Percentiles rank a stretch among this genome's conserved stretches.
Evolutionary conservation across 2,797 vertebrate species (phyloP).

Genomic region (Enteromius treurensis): DNA sequence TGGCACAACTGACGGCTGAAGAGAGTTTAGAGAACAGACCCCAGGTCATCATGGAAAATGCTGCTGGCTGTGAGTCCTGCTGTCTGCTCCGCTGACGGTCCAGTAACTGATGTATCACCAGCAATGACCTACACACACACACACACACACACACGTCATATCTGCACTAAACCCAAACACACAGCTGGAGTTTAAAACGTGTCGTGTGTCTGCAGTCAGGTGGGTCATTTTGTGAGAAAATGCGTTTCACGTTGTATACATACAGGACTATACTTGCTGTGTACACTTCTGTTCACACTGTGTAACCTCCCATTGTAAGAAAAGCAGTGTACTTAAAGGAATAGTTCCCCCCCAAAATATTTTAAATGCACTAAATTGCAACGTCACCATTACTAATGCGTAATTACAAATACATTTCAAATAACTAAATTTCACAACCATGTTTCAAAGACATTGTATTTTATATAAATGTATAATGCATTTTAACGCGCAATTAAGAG

Average conservation of each 20-base stretch:
- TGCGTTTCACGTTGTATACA: background rate
- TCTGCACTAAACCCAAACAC: background rate
- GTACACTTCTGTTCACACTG: background rate
- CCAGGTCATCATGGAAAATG: constrained; percentile 95
- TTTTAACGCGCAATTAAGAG: background rate
- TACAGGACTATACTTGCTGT: background rate
- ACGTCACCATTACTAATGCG: background rate
- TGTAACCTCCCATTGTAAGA: background rate
- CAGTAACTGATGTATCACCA: constrained; percentile 91
- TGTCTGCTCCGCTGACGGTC: constrained; percentile 82
- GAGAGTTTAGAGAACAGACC: constrained; percentile 73
- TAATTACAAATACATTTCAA: background rate
- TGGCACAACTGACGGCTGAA: background rate
- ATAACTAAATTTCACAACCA: too few species aligned
- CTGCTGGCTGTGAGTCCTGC: constrained; percentile 79
- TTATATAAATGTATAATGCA: background rate
- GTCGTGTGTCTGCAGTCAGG: background rate
- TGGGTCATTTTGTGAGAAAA: background rate
- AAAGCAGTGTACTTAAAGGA: background rate
- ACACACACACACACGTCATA: background rate
- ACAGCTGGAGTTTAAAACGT: background rate
- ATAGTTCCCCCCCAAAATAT: background rate
- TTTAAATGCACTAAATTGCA: background rate
- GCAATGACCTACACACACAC: constrained; percentile 80
- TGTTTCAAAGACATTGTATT: background rate